Evolutionary conservation across 2,113 vertebrate genomes (phyloP), one percentile per base, ranked within the genome.

Genomic region (Bufo bufo): DNA sequence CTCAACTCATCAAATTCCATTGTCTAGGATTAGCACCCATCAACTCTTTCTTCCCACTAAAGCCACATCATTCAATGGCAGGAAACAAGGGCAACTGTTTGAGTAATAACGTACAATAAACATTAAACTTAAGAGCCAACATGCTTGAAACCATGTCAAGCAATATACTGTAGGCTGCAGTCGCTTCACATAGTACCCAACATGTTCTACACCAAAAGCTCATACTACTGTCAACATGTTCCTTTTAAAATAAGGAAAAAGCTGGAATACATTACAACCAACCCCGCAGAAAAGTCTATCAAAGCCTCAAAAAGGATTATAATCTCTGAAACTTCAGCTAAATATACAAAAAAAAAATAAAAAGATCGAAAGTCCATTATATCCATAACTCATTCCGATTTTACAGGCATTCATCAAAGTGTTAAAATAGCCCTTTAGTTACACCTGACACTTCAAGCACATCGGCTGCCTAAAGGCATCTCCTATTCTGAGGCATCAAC

Each of bases 341-440:
- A 63, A 20, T 20, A 63, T 63, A 63, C 19, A 63, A 20, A 63
- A 66, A n/a, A 10, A 9, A 9, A 9, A 3, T 9, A 14, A 13
- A 33, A 19, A 50, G 45, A 17, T 2, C 5, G 12, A 81, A 61
- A 81, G 79, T 47, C 58, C 12, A 59, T 9, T 1, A 33, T 58
- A 3, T 72, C n/a, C n/a, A 66, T 11, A n/a, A 66, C 47, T 23
- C n/a, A 43, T 43, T 50, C 4, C 0, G 33, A 54, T 56, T 72
- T 74, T 58, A 71, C n/a, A 56, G 65, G n/a, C 69, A 74, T 45
- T 75, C 49, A 84, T 72, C 69, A 85, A 75, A 75, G 83, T 72
- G 83, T 85, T 85, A 85, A 85, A 74, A 47, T 47, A 59, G 52
- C 69, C 69, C 47, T 74, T 56, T 56, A 71, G n/a, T 84, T 58